These are phyloP conservation scores for Spodoptera frugiperda DNA, from an alignment of 1,140 invertebrate species.

Conservation along the genomic window DNA sequence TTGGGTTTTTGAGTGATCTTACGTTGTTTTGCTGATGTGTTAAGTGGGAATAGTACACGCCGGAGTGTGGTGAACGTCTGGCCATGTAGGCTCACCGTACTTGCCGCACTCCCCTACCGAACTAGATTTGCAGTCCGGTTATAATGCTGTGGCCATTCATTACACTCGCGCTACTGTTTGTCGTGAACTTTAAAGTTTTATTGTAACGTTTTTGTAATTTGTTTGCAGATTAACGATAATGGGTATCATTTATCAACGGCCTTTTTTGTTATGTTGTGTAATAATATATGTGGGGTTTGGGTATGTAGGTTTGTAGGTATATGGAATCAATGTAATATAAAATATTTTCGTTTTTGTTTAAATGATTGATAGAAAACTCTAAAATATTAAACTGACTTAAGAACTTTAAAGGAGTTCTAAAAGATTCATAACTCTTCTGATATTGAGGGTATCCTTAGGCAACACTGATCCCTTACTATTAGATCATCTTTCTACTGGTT, in stretches of 20 bases:
- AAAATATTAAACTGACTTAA: too few relatives aligned
- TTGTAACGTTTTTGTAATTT: constrained; percentile 61
- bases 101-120: constrained; percentile 83
- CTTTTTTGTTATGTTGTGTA: constrained; percentile 32
- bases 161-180: constrained; percentile 78
- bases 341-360: too few relatives aligned
- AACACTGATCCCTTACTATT: too few relatives aligned
- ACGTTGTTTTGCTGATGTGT: constrained; percentile 54
- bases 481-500: too few relatives aligned
- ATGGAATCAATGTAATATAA: too few relatives aligned
- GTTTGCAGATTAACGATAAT: constrained; percentile 51
- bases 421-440: too few relatives aligned
- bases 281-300: constrained; percentile 1
- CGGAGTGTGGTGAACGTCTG: constrained; percentile 82
- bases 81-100: constrained; percentile 84
- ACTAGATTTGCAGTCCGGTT: constrained; percentile 85
- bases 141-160: constrained; percentile 83
- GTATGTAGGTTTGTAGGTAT: not conserved
- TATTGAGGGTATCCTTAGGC: too few relatives aligned
- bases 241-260: constrained; percentile 43
- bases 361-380: too few relatives aligned
- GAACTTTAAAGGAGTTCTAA: too few relatives aligned
- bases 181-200: constrained; percentile 71
- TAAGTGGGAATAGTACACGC: constrained; percentile 69
- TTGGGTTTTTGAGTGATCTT: constrained; percentile 54